Evolutionary conservation across 2,888 invertebrate species (phyloP).

Genomic region (Cerastis leucographa): DNA sequence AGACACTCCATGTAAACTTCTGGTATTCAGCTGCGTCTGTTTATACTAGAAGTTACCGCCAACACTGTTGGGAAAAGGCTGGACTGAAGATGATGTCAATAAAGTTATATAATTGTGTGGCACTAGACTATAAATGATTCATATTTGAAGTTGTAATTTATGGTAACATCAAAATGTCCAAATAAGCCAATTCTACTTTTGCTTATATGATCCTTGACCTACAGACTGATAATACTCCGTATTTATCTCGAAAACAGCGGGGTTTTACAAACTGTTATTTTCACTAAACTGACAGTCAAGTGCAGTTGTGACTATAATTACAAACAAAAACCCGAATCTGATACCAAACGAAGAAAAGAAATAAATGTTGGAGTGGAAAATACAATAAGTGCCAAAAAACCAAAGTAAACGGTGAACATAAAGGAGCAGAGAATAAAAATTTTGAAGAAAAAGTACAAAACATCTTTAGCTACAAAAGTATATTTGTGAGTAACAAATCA

Average conservation of each 20-base stretch:
- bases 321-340: neutral
- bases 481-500: neutral
- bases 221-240: conserved; percentile 23
- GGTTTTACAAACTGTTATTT: neutral
- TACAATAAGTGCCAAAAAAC: neutral
- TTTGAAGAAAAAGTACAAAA: neutral
- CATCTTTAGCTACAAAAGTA: neutral
- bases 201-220: conserved; percentile 31
- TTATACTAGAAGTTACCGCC: too few species aligned
- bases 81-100: too few species aligned
- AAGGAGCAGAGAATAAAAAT: neutral
- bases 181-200: conserved; percentile 16
- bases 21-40: too few species aligned
- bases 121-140: neutral
- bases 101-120: too few species aligned
- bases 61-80: too few species aligned
- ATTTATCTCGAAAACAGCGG: neutral
- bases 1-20: too few species aligned
- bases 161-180: neutral
- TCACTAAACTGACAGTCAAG: neutral
- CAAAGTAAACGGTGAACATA: neutral
- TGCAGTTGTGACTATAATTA: neutral
- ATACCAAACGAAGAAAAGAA: neutral
- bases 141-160: neutral
- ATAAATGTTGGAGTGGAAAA: neutral